Conservation (phyloP, 92 coral and sea anemone species). For the Isaurus tuberculatus region DNA sequence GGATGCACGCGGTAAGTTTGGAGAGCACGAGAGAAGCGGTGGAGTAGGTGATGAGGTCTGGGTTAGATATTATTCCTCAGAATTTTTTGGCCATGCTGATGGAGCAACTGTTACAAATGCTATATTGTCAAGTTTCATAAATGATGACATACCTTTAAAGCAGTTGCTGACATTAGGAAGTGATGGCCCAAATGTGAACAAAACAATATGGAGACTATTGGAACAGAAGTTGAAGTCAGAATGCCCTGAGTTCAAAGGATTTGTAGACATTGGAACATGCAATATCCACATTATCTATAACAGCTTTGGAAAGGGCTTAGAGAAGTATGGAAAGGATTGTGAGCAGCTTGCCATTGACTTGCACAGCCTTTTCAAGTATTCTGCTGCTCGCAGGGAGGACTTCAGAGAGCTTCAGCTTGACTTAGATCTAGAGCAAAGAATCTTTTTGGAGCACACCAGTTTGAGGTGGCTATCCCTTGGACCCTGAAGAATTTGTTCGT, state of each 20-base stretch:
- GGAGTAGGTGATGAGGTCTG: slow-evolving; percentile 53
- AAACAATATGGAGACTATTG: slow-evolving; percentile 57
- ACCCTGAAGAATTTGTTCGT: neutral
- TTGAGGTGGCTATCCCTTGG: slow-evolving; percentile 14
- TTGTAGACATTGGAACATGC: slow-evolving; percentile 53
- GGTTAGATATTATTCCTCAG: slow-evolving; percentile 42
- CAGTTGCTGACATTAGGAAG: slow-evolving; percentile 57
- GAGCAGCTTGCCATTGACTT: slow-evolving; percentile 43
- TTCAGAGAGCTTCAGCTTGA: slow-evolving; percentile 38
- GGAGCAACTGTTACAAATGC: slow-evolving; percentile 39
- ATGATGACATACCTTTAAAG: slow-evolving; percentile 37
- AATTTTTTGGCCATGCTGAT: slow-evolving; percentile 59
- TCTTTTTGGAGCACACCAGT: slow-evolving; percentile 42
- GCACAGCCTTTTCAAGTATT: slow-evolving; percentile 58
- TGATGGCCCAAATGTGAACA: slow-evolving; percentile 65
- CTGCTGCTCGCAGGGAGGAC: slow-evolving; percentile 55
- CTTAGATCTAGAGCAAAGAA: slow-evolving; percentile 32
- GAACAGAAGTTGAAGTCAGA: slow-evolving; percentile 41
- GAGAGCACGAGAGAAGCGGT: too few species aligned
- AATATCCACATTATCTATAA: slow-evolving; percentile 49
- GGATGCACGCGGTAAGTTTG: too few species aligned
- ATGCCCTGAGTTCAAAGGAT: slow-evolving; percentile 52
- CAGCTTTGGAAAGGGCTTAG: slow-evolving; percentile 54
- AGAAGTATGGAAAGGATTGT: slow-evolving; percentile 55
- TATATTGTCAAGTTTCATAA: slow-evolving; percentile 35